Evolutionary conservation across 2,797 vertebrate species (phyloP).

Genomic region (Mormyrops attenuatus): DNA sequence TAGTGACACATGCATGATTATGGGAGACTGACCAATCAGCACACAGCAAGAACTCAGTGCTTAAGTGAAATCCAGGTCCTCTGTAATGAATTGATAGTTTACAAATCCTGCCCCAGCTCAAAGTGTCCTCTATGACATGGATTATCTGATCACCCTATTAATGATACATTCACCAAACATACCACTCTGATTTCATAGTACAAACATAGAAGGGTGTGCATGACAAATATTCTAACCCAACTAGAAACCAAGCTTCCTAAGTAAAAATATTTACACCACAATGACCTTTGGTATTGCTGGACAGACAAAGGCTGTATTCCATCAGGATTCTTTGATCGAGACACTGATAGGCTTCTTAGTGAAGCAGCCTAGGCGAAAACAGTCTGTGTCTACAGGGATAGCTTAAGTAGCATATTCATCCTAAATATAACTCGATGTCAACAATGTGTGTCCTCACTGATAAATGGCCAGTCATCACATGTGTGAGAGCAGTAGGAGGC

Average conservation of each 20-base stretch:
- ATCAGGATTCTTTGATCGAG: not conserved
- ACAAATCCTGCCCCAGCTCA: not conserved
- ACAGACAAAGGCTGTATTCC: not conserved
- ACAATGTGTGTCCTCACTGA: not conserved
- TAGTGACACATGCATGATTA: not conserved
- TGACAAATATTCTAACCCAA: not conserved
- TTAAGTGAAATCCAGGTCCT: not conserved
- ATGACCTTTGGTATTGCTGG: not conserved
- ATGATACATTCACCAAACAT: not conserved
- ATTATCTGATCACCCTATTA: not conserved
- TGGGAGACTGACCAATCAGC: not conserved
- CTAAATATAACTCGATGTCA: not conserved
- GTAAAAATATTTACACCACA: not conserved
- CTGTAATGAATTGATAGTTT: not conserved
- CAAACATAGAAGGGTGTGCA: not conserved
- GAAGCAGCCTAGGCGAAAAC: not conserved
- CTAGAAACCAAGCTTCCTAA: not conserved
- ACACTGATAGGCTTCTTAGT: not conserved
- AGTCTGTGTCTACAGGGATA: not conserved
- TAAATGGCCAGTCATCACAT: not conserved
- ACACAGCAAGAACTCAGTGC: not conserved
- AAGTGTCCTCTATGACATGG: not conserved
- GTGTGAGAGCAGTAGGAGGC: not conserved
- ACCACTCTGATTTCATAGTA: not conserved
- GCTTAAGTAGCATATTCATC: not conserved